These are phyloP conservation scores for Vollenhovia emeryi DNA, from an alignment of 1,140 invertebrate species.

Conservation along the genomic window DNA sequence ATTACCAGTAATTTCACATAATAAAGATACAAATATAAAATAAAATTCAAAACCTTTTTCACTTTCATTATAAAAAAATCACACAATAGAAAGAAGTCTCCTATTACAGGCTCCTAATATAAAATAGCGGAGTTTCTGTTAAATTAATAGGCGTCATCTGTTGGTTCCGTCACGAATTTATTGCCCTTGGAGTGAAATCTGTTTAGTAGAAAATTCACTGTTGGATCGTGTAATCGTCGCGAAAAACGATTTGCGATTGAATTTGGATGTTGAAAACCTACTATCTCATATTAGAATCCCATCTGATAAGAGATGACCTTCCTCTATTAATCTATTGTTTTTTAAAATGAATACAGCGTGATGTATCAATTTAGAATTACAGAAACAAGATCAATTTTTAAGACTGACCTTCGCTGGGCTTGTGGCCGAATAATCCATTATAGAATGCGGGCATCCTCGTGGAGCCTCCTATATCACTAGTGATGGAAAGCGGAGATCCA, in stretches of 20 bases:
- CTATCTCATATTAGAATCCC: no score
- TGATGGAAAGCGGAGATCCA: conserved; percentile 94
- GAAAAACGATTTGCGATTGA: no score
- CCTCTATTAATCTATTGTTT: background rate
- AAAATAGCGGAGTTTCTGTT: no score
- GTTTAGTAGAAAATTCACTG: no score
- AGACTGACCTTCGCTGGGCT: conserved; percentile 90
- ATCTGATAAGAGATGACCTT: no score
- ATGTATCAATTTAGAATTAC: background rate
- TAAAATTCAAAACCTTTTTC: background rate
- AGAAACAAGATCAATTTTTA: background rate
- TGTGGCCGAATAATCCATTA: conserved; percentile 97
- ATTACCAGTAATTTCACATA: background rate
- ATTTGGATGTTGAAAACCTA: no score
- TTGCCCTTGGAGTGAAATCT: no score
- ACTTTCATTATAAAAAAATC: background rate
- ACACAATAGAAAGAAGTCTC: no score
- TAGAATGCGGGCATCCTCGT: conserved; percentile 97
- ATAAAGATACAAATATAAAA: background rate
- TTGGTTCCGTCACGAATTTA: no score
- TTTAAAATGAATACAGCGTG: background rate
- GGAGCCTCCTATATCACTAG: conserved; percentile 97
- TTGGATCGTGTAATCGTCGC: no score
- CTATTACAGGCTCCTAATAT: no score
- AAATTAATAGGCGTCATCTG: no score